Percentiles rank a stretch among this genome's conserved stretches.
Conservation (phyloP, 2,113 vertebrate genomes). For the Cyanistes caeruleus region DNA sequence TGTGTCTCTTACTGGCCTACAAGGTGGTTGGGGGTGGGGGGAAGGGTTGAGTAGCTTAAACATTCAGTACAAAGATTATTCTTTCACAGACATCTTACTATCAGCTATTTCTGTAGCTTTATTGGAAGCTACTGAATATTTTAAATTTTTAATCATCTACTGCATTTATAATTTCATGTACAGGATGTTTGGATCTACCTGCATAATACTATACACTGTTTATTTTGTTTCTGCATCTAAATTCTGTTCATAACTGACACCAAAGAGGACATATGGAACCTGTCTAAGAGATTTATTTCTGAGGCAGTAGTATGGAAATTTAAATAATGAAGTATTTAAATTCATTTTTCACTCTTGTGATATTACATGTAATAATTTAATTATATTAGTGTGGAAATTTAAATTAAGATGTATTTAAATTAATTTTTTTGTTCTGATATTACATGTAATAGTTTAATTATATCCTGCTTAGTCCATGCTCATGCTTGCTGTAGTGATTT, state of each 20-base stretch:
- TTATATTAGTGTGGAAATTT: background rate
- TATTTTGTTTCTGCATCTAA: background rate
- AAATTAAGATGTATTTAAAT: background rate
- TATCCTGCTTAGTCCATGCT: background rate
- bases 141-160: background rate
- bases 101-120: background rate
- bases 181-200: background rate
- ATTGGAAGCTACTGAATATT: background rate
- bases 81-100: background rate
- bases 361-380: background rate
- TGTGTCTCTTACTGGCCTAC: background rate
- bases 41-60: background rate
- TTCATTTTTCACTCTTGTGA: background rate
- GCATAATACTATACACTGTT: background rate
- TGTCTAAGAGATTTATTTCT: background rate
- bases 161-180: background rate
- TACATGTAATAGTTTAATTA: background rate
- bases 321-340: background rate
- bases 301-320: background rate
- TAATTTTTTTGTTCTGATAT: background rate
- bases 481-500: background rate
- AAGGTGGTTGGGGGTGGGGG: accelerated
- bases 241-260: background rate
- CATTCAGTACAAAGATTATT: background rate
- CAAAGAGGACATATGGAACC: background rate